Percentiles rank a stretch among this genome's conserved stretches.
Evolutionary conservation across 2,797 vertebrate species (phyloP).

Genomic region (Siniperca scherzeri): DNA sequence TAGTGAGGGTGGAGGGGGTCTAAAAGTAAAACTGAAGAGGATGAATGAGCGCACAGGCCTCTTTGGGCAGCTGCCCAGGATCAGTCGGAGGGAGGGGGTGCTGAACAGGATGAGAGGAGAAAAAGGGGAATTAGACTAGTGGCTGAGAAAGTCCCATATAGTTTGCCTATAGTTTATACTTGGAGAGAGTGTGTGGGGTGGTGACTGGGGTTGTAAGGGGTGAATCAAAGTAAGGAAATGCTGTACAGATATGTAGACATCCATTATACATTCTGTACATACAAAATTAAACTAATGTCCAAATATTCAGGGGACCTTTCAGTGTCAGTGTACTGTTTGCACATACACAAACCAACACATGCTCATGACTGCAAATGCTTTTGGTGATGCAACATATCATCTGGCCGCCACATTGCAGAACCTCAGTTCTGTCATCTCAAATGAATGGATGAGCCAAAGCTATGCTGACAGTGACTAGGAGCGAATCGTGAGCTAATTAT

Average conservation of each 20-base stretch:
- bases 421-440: slow-evolving; percentile 15
- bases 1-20: slow-evolving; percentile 42
- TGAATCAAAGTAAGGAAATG: background rate
- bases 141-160: slow-evolving; percentile 53
- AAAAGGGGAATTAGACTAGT: slow-evolving; percentile 69
- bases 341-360: slow-evolving; percentile 13
- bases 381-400: slow-evolving; percentile 30
- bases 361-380: slow-evolving; percentile 10
- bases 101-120: slow-evolving; percentile 30
- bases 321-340: slow-evolving; percentile 1
- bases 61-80: slow-evolving; percentile 80
- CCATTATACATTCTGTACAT: background rate
- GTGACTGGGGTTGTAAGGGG: background rate
- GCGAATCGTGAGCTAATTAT: slow-evolving; percentile 17
- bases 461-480: background rate
- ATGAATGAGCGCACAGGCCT: slow-evolving; percentile 72
- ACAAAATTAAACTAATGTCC: slow-evolving; percentile 16
- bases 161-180: slow-evolving; percentile 36
- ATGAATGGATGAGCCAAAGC: slow-evolving; percentile 21
- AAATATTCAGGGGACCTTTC: slow-evolving; percentile 5
- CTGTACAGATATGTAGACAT: slow-evolving; percentile 2
- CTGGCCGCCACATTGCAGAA: slow-evolving; percentile 40
- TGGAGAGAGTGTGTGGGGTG: slow-evolving; percentile 22
- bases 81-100: slow-evolving; percentile 63
- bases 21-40: slow-evolving; percentile 76